Conservation (phyloP, 2,797 vertebrate genomes). For the Sus cebifrons region DNA sequence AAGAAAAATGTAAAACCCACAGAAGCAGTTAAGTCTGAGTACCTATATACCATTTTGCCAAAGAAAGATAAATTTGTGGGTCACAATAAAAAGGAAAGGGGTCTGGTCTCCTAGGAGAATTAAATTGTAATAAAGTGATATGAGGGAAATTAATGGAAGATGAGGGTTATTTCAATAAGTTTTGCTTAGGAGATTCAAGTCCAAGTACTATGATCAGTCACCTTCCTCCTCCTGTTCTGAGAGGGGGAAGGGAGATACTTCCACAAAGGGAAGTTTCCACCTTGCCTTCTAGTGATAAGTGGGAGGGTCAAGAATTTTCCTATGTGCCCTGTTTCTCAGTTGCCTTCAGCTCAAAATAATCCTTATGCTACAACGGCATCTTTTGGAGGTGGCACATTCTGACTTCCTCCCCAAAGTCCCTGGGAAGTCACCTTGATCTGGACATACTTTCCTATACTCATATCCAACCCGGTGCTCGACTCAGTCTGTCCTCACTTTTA, state of each 20-base stretch:
- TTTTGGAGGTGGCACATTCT: neutral
- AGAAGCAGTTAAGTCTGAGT: neutral
- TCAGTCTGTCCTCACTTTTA: neutral
- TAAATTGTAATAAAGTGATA: neutral
- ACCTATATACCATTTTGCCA: neutral
- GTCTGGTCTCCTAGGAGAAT: neutral
- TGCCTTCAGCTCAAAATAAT: neutral
- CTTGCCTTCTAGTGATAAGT: neutral
- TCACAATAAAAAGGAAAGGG: neutral
- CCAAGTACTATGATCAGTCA: neutral
- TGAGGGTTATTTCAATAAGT: neutral
- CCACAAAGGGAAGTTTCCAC: neutral
- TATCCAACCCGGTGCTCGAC: neutral
- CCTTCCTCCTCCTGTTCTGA: neutral
- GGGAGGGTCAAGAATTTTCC: neutral
- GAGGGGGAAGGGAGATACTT: neutral
- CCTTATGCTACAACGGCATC: neutral
- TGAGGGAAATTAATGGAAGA: neutral
- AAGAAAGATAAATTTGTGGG: neutral
- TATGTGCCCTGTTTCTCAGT: neutral
- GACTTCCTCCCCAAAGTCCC: neutral
- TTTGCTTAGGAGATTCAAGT: neutral
- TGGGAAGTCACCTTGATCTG: neutral
- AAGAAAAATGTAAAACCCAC: neutral
- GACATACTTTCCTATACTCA: neutral